Conservation (phyloP, 2,113 vertebrate genomes). For the Butorides virescens region DNA sequence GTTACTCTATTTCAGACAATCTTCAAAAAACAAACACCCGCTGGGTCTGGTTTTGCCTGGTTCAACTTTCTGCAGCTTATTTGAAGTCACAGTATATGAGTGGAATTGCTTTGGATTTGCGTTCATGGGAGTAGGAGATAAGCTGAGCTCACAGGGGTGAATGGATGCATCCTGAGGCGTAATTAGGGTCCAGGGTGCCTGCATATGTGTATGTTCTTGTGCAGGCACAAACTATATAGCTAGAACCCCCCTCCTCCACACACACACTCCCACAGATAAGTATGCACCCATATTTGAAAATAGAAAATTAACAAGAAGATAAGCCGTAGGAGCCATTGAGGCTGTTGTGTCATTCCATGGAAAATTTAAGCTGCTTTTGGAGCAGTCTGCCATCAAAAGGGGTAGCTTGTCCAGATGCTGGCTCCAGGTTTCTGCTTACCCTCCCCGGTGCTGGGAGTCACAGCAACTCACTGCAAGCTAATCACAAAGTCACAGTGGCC, state of each 20-base stretch:
- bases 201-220: neutral
- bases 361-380: neutral
- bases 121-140: neutral
- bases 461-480: neutral
- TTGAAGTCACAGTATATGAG: neutral
- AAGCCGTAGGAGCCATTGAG: neutral
- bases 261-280: neutral
- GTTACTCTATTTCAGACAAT: neutral
- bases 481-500: neutral
- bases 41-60: neutral
- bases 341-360: neutral
- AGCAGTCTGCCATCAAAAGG: neutral
- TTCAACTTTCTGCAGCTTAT: neutral
- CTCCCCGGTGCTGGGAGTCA: neutral
- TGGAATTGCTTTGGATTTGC: neutral
- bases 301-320: neutral
- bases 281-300: neutral
- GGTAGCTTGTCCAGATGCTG: neutral
- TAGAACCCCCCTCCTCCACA: neutral
- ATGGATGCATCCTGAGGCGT: neutral
- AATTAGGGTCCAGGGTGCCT: neutral
- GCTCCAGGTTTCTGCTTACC: neutral
- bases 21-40: neutral
- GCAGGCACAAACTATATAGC: neutral
- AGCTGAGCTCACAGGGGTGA: neutral